Base-by-base conservation (phyloP, 1,140 invertebrate genomes). In the Rhynchophorus ferrugineus region DNA sequence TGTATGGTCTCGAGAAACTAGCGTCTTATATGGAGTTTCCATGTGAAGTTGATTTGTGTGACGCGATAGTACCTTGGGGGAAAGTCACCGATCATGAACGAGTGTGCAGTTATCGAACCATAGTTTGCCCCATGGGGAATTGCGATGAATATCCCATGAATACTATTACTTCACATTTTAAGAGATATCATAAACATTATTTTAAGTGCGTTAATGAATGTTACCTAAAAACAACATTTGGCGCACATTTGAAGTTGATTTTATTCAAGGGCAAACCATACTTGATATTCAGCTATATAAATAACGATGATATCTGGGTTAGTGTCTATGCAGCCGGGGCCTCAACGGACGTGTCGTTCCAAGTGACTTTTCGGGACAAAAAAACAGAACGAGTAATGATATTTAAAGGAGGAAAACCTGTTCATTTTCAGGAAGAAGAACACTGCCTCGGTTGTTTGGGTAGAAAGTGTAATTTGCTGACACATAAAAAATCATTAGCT, bases 351-450 rank as follows among this genome's bases (percentile, higher is more conserved):
- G 17, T 33, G 9, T 45, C 44, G 33, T 22, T 29, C 6, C 33
- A 45, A 34, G n/a, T n/a, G n/a, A n/a, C n/a, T n/a, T n/a, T n/a
- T n/a, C n/a, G n/a, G n/a, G n/a, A n/a, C n/a, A n/a, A n/a, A n/a
- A n/a, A n/a, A n/a, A n/a, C n/a, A n/a, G n/a, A n/a, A n/a, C n/a
- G n/a, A n/a, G n/a, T n/a, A n/a, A n/a, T n/a, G n/a, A n/a, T n/a
- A n/a, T n/a, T n/a, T n/a, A n/a, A n/a, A n/a, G n/a, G n/a, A n/a
- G 44, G 44, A 33, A 45, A 45, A 45, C 35, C 17, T 35, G 24
- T 45, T 11, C 44, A 24, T 18, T 45, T 45, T 11, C 33, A 45
- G 33, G 44, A 45, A 18, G 17, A 33, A 9, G 44, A 45, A 19
- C 24, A 45, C 14, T 45, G 44, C 19, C 33, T 45, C 16, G 35